Base-by-base conservation (phyloP, 2,113 vertebrate species). In the Psephotus haematonotus region DNA sequence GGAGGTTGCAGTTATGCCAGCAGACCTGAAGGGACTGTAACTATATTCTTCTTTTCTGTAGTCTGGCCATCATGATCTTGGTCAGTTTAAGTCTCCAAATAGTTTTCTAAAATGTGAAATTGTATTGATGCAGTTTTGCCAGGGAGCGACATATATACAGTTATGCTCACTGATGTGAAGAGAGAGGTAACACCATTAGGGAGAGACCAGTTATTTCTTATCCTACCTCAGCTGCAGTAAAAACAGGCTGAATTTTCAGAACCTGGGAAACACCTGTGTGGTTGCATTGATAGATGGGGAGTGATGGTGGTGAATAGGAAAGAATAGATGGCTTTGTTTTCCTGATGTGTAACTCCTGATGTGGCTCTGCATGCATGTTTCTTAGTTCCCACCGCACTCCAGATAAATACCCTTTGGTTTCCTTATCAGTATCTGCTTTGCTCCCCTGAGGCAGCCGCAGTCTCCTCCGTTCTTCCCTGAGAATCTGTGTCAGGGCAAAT, bases 401-500 rank as follows among this genome's bases (percentile, higher is more conserved):
- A 65, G 67, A 24, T 53, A 67, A 82, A 59, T 53, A 17, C 6
- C 28, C 7, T 85, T 70, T 79, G n/a, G n/a, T 85, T 95, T 50
- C 39, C 39, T 46, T 81, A 17, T 39, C 14, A 8, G 23, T 68
- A 0, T 53, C 57, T 82, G 52, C 52, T 60, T 52, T 88, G 67
- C 37, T 82, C 11, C 31, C 0, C 0, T 78, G 60, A 62, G 91
- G 41, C 37, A 77, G 25, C 18, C 0, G 0, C 13, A 11, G 20
- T 28, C 11, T 79, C 35, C 72, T 88, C 44, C 24, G 8, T 80
- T 82, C 52, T 82, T 68, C 63, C 63, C 7, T 17, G 29, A 75
- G 28, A 79, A n/a, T 59, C n/a, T 67, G 13, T 8, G 4, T 18
- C 3, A 12, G 53, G 27, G 25, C 8, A 6, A 88, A 68, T 17